Percentiles rank a stretch among this genome's conserved stretches.
Evolutionary conservation across 2,113 vertebrate genomes (phyloP).

Genomic region (Tetrax tetrax): DNA sequence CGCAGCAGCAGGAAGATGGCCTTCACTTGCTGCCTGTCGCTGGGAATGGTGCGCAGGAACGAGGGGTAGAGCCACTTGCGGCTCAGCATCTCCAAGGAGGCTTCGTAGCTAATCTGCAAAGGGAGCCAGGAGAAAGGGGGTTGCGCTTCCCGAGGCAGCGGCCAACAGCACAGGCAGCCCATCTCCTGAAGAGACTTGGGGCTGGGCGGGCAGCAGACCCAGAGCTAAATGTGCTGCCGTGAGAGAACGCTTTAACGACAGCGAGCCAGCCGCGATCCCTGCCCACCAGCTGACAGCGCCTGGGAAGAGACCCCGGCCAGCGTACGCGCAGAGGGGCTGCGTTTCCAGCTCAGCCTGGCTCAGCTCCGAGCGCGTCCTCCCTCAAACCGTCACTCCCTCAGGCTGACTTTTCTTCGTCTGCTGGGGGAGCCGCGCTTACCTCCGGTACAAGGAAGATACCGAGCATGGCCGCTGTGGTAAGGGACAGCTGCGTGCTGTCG

Average conservation of each 20-base stretch:
- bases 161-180: accelerated
- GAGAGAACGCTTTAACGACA: neutral
- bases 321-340: accelerated
- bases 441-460: constrained; percentile 77
- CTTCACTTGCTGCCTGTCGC: constrained; percentile 75
- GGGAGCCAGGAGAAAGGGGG: neutral
- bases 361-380: neutral
- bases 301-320: neutral
- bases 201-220: too few relatives aligned
- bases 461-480: constrained; percentile 73
- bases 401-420: too few relatives aligned
- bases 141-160: accelerated
- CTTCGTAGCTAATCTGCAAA: constrained; percentile 82
- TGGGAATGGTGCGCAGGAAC: constrained; percentile 82
- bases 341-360: neutral
- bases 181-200: too few relatives aligned
- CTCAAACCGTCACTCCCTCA: accelerated
- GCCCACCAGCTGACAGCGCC: neutral
- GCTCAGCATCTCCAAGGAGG: constrained; percentile 70
- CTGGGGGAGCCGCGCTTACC: constrained; percentile 36
- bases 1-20: constrained; percentile 74
- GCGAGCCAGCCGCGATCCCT: accelerated
- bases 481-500: constrained; percentile 36
- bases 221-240: accelerated
- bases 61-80: constrained; percentile 77